These are phyloP conservation scores for Margaritifera margaritifera DNA, from an alignment of 2,888 invertebrate genomes.

Conservation along the genomic window DNA sequence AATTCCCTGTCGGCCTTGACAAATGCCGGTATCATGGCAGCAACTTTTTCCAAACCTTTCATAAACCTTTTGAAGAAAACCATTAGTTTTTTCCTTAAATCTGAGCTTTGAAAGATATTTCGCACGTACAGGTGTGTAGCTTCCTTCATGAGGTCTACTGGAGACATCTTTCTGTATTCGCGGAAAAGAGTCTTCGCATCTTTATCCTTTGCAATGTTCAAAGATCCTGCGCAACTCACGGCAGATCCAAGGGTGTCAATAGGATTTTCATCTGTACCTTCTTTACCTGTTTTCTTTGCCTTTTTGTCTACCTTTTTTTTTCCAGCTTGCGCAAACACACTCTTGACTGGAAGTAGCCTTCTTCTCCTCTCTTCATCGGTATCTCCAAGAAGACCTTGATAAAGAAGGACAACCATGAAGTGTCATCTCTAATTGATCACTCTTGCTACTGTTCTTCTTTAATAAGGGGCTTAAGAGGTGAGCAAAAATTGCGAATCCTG, in stretches of 20 bases:
- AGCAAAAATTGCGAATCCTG: too few relatives aligned
- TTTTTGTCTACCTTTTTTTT: constrained; percentile 13
- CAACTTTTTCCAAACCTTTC: constrained; percentile 48
- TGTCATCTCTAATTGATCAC: too few relatives aligned
- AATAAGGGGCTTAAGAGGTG: too few relatives aligned
- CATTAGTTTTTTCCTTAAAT: constrained; percentile 32
- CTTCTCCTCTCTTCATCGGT: too few relatives aligned
- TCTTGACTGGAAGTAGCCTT: too few relatives aligned
- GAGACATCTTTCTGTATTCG: constrained; percentile 16
- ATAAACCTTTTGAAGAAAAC: constrained; percentile 52
- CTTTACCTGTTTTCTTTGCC: constrained; percentile 3
- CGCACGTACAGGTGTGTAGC: constrained; percentile 33
- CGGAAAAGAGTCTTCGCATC: constrained; percentile 30
- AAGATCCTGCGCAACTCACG: constrained; percentile 33
- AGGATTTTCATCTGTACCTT: constrained; percentile 1
- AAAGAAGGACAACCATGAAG: too few relatives aligned
- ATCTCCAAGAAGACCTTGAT: too few relatives aligned
- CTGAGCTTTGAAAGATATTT: constrained; percentile 23
- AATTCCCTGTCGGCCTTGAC: constrained; percentile 3
- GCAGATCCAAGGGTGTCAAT: constrained; percentile 34
- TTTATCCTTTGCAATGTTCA: constrained; percentile 28
- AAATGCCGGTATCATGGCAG: constrained; percentile 53
- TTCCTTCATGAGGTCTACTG: constrained; percentile 26
- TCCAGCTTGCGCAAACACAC: too few relatives aligned
- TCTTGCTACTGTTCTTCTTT: too few relatives aligned